These are phyloP conservation scores for Cephalopholis sonnerati DNA, from an alignment of 2,113 vertebrate genomes.

Conservation along the genomic window DNA sequence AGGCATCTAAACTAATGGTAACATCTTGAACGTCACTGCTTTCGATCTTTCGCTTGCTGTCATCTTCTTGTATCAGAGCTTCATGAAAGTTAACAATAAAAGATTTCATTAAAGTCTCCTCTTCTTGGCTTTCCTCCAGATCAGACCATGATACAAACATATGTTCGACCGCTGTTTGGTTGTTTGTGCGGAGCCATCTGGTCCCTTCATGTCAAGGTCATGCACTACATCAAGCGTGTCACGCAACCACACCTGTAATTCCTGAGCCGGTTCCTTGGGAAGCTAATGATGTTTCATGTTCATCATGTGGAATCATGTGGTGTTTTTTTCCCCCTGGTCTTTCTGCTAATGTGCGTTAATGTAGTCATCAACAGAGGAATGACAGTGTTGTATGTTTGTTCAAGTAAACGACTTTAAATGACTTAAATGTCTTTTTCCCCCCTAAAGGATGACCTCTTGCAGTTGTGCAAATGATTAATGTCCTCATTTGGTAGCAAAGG, in stretches of 20 bases:
- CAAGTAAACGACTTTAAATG: not conserved
- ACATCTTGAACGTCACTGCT: not conserved
- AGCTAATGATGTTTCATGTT: constrained; percentile 37
- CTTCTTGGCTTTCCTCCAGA: constrained; percentile 22
- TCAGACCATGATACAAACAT: constrained; percentile 33
- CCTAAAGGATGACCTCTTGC: not conserved
- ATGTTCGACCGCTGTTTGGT: constrained; percentile 37
- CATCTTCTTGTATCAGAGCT: not conserved
- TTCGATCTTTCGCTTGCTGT: not conserved
- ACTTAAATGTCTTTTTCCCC: not conserved
- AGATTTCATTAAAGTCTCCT: not conserved
- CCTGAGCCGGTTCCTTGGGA: constrained; percentile 19
- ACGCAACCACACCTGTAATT: constrained; percentile 29
- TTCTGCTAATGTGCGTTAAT: not conserved
- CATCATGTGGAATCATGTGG: not conserved
- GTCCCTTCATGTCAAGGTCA: constrained; percentile 62
- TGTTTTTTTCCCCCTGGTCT: not conserved
- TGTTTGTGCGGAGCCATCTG: constrained; percentile 59
- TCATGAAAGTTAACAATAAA: not conserved
- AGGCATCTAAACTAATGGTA: not conserved
- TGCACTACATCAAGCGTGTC: constrained; percentile 37
- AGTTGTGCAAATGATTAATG: not conserved
- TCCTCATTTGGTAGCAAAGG: not conserved
- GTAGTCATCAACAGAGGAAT: not conserved
- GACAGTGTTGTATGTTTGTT: too few species aligned